Evolutionary conservation across 1,140 invertebrate genomes (phyloP).

Genomic region (Bombus waltoni): DNA sequence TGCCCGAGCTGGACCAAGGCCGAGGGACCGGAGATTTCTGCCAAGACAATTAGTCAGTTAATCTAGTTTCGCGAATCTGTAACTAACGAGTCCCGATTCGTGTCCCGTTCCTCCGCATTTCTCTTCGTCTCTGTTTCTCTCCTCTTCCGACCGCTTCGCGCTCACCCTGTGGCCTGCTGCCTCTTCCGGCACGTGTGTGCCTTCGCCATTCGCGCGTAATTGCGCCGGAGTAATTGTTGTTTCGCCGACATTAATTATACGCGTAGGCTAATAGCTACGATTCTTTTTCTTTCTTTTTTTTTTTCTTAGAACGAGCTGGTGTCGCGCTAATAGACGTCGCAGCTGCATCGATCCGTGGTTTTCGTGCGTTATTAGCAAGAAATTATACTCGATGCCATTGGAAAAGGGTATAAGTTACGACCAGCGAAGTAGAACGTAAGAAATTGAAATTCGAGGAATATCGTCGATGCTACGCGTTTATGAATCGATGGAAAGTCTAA

Average conservation of each 20-base stretch:
- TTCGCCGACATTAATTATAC: constrained; percentile 23
- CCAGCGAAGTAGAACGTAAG: background rate
- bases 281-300: background rate
- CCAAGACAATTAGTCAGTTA: constrained; percentile 67
- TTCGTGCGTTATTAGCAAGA: background rate
- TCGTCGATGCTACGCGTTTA: no score
- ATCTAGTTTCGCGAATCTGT: constrained; percentile 66
- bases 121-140: background rate
- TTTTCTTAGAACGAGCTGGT: background rate
- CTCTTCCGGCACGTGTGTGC: constrained; percentile 25
- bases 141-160: background rate
- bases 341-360: background rate
- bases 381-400: background rate
- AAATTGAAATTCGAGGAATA: no score
- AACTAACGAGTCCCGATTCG: constrained; percentile 64
- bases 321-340: background rate
- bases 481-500: no score
- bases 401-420: no score
- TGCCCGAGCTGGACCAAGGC: constrained; percentile 18
- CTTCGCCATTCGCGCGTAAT: constrained; percentile 28
- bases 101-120: background rate
- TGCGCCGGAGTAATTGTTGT: constrained; percentile 33
- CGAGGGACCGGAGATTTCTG: constrained; percentile 64
- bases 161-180: background rate
- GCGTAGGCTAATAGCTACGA: background rate